Percentiles rank a stretch among this genome's conserved stretches.
phyloP scores from a whole-genome alignment of 2,113 vertebrate genomes.

The Gavia stellata region DNA sequence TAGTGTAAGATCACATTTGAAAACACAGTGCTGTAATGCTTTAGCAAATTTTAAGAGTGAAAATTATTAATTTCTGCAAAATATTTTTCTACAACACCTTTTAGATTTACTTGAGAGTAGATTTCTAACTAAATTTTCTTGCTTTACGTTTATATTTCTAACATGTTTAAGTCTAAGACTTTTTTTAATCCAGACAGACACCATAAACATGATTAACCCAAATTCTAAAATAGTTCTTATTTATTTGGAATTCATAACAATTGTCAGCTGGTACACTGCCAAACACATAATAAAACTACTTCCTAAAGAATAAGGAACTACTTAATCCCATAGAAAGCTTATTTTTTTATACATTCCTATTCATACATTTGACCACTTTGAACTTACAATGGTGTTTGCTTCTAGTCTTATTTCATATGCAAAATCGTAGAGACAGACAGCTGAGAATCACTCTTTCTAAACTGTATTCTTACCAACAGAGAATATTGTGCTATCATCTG shows the following conservation, averaged over 20 bases:
- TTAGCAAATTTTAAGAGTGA: not conserved
- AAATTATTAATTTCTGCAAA: too few species aligned
- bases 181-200: not conserved
- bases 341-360: not conserved
- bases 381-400: not conserved
- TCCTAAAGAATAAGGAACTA: not conserved
- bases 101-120: not conserved
- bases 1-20: not conserved
- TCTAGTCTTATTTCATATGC: not conserved
- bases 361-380: not conserved
- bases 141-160: not conserved
- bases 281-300: not conserved
- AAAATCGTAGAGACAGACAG: not conserved
- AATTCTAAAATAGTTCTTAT: not conserved
- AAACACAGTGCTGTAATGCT: not conserved
- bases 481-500: conserved; percentile 36
- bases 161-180: not conserved
- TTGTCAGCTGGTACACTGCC: not conserved
- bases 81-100: not conserved
- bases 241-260: not conserved
- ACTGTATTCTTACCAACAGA: not conserved
- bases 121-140: not conserved
- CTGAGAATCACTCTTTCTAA: not conserved
- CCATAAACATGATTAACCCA: not conserved
- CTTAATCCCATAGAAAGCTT: not conserved